Evolutionary conservation across 2,888 invertebrate species (phyloP), one percentile per base, ranked within the genome.

Genomic region (Brachyptera putata): DNA sequence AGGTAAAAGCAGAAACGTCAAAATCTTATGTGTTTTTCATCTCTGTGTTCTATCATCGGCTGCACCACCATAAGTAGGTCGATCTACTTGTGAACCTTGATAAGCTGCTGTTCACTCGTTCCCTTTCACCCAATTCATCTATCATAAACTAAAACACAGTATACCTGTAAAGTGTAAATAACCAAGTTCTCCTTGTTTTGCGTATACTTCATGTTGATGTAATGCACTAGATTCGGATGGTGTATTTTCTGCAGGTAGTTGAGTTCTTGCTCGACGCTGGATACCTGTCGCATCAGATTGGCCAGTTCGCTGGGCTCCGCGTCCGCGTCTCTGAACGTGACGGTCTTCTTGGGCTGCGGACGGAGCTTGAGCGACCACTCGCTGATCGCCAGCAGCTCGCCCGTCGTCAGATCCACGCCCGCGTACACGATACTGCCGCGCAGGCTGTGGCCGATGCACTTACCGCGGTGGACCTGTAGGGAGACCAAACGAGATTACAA

Each of bases 221-320:
- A 94, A 56, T 86, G 85, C 4, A 87, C 81, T 55, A 95, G 76
- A 70, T 88, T 85, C 13, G 79, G 75, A 72, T 92, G 89, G 69
- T 82, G 81, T 2, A 93, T 70, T 66, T 84, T 83, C 16, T 83
- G 79, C 61, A 93, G 77, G 21, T 84, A 79, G 69, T 84, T 83
- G 36, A 93, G 76, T 73, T 94, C 94, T 70, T 89, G 87, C 68
- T 94, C 91, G 53, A 93, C 80, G 62, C 80, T 80, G 39, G 77
- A 77, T 2, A 90, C 72, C 74, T 88, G 83, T 56, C 63, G 63
- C 56, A 61, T 53, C 16, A 58, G 59, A 48, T 61, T 60, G 9
- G 63, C 56, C 16, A 62, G 25, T 43, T 63, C 63, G 26, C 46
- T 57, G 16, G 43, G 36, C 11, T 53, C 56, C 14, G 53, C 30